phyloP scores from a whole-genome alignment of 1,140 invertebrate genomes.

The Mya arenaria region DNA sequence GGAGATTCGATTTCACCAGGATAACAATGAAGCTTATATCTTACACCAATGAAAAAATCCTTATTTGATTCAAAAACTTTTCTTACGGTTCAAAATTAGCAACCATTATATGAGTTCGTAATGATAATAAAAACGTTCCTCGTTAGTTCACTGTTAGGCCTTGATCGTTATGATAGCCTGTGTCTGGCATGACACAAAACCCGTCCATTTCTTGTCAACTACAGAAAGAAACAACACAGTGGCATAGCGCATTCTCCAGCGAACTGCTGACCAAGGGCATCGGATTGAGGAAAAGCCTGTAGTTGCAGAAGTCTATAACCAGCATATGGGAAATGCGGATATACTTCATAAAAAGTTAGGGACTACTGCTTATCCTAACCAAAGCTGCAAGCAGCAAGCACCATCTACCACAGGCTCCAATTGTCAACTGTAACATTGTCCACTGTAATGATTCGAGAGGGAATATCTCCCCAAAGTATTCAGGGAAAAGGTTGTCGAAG shows the following conservation, averaged over 20 bases:
- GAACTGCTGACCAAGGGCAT: background rate
- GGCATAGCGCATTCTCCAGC: background rate
- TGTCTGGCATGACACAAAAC: slow-evolving; percentile 40
- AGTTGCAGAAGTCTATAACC: slow-evolving; percentile 29
- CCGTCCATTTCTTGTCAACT: slow-evolving; percentile 9
- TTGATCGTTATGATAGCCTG: slow-evolving; percentile 31
- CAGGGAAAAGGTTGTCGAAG: slow-evolving; percentile 23
- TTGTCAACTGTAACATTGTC: background rate
- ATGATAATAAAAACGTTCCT: too few relatives aligned
- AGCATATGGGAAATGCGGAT: slow-evolving; percentile 41
- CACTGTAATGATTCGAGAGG: background rate
- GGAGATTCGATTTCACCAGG: too few relatives aligned
- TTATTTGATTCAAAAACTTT: too few relatives aligned
- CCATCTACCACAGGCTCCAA: slow-evolving; percentile 1
- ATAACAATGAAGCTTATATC: too few relatives aligned
- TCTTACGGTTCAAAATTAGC: too few relatives aligned
- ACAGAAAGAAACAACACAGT: background rate
- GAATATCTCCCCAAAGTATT: background rate
- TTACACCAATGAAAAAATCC: too few relatives aligned
- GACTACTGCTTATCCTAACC: slow-evolving; percentile 2
- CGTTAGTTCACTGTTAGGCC: too few relatives aligned
- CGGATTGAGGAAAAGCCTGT: slow-evolving; percentile 21
- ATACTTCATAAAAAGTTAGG: slow-evolving; percentile 1
- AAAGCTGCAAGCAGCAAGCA: slow-evolving; percentile 23
- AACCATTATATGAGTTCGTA: too few relatives aligned